Base-by-base conservation (phyloP, 2,797 vertebrate species). In the Parauchenoglanis punctatus region DNA sequence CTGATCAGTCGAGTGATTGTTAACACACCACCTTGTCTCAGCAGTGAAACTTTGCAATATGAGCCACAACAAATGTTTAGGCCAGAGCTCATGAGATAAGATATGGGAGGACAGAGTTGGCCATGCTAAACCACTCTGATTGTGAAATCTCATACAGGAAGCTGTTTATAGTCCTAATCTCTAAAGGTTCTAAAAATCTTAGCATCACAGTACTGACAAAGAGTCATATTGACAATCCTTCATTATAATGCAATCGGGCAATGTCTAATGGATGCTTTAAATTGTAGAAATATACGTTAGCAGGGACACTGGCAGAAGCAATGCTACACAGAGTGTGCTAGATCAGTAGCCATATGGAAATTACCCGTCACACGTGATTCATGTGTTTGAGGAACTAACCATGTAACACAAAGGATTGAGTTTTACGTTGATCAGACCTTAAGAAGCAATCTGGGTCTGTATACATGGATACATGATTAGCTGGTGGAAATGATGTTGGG, bases 1-100 rank as follows among this genome's bases (percentile, higher is more conserved):
- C 59, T 72, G 72, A 83, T 68, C 86, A 87, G 82, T 84, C 7
- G n/a, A 84, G 75, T 56, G 73, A 83, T 84, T 11, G 35, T 68
- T 46, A 75, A 80, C 82, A 77, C 58, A 56, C 35, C 25, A 78
- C 81, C 12, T 28, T 61, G 44, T 76, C 58, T 83, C 86, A 76
- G 86, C 70, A 28, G 28, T 25, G 46, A 80, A 65, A 58, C 10
- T 23, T 17, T 44, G 2, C 58, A 63, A 67, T 2, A 31, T 28
- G 8, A 52, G 31, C 40, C 80, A 40, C 68, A 31, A 81, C 31
- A 80, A 1, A 28, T 28, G 4, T 8, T 8, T 17, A 46, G 25
- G n/a, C 59, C 46, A 35, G 46, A 54, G 20, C 20, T 44, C 84
- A 40, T 6, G 28, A 13, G 17, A 68, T 6, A 70, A n/a, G 13